Percentiles rank a stretch among this genome's conserved stretches.
phyloP scores from a whole-genome alignment of 2,797 vertebrate genomes.

The Dipus sagitta region DNA sequence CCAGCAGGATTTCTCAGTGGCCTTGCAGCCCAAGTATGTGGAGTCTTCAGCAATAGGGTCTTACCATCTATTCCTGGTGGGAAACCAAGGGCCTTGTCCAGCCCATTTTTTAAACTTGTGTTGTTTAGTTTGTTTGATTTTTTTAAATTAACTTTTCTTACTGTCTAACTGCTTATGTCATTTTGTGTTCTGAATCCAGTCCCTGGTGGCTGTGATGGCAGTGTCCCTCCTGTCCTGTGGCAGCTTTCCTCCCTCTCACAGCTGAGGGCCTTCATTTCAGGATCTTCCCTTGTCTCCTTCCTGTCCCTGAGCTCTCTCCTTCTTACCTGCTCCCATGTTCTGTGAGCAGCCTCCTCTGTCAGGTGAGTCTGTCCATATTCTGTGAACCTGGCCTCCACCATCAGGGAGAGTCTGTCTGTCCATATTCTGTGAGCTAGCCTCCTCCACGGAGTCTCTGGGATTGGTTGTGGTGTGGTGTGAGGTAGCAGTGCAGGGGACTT shows the following conservation, averaged over 20 bases:
- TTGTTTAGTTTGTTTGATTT: background rate
- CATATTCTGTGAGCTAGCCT: background rate
- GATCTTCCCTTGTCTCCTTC: background rate
- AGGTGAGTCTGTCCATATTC: background rate
- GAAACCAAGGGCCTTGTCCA: no score
- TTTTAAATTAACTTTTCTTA: background rate
- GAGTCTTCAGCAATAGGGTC: no score
- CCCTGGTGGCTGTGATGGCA: background rate
- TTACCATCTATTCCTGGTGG: no score
- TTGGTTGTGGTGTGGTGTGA: background rate
- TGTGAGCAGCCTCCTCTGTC: background rate
- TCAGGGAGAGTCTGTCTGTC: background rate
- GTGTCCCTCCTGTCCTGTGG: background rate
- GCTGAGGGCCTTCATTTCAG: no score
- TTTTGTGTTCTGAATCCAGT: background rate
- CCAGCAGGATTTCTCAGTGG: no score
- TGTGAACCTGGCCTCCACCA: no score
- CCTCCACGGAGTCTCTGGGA: no score
- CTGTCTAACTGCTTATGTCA: background rate
- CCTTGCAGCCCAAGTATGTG: no score
- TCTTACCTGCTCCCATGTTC: background rate
- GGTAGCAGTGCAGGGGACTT: background rate
- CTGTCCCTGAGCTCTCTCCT: background rate
- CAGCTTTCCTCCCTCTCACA: no score
- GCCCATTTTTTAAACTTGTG: background rate